Conservation (phyloP, 2,797 vertebrate species). For the Aulostomus chinensis region DNA sequence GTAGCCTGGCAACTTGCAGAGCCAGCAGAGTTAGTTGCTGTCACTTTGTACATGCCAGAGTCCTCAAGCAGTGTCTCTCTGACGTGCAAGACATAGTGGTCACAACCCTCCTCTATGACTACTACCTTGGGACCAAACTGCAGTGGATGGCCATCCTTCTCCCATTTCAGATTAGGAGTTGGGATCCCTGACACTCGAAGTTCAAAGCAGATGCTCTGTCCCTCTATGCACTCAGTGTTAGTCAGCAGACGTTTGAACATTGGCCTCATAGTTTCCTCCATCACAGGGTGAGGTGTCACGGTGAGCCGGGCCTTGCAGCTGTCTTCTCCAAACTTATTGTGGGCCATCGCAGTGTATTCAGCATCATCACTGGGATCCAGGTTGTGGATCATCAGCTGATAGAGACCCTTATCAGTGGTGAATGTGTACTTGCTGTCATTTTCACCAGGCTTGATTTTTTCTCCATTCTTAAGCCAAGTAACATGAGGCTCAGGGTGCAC, state of each 20-base stretch:
- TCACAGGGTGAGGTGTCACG: slow-evolving; percentile 88
- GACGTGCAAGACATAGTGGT: slow-evolving; percentile 91
- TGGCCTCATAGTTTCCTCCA: slow-evolving; percentile 91
- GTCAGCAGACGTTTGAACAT: slow-evolving; percentile 98
- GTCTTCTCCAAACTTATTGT: slow-evolving; percentile 96
- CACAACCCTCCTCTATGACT: slow-evolving; percentile 90
- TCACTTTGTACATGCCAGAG: slow-evolving; percentile 93
- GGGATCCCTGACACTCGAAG: slow-evolving; percentile 94
- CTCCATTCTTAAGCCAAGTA: slow-evolving; percentile 95
- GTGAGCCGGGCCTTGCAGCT: slow-evolving; percentile 94
- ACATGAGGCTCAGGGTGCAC: slow-evolving; percentile 97
- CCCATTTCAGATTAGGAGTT: slow-evolving; percentile 87
- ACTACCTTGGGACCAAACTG: slow-evolving; percentile 89
- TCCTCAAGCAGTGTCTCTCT: slow-evolving; percentile 97
- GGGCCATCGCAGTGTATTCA: slow-evolving; percentile 93
- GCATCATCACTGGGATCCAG: slow-evolving; percentile 89
- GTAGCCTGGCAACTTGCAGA: slow-evolving; percentile 93
- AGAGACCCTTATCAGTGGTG: slow-evolving; percentile 95
- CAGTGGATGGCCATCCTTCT: slow-evolving; percentile 91
- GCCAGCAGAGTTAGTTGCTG: slow-evolving; percentile 92
- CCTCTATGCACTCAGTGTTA: slow-evolving; percentile 93
- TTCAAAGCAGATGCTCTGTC: slow-evolving; percentile 91
- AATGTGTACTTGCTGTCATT: slow-evolving; percentile 94
- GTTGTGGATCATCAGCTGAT: slow-evolving; percentile 93
- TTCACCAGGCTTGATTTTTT: slow-evolving; percentile 91